Percentiles rank a stretch among this genome's conserved stretches.
These are phyloP conservation scores for Clarias platycephalus DNA, from an alignment of 2,797 vertebrate species.

Conservation along the genomic window DNA sequence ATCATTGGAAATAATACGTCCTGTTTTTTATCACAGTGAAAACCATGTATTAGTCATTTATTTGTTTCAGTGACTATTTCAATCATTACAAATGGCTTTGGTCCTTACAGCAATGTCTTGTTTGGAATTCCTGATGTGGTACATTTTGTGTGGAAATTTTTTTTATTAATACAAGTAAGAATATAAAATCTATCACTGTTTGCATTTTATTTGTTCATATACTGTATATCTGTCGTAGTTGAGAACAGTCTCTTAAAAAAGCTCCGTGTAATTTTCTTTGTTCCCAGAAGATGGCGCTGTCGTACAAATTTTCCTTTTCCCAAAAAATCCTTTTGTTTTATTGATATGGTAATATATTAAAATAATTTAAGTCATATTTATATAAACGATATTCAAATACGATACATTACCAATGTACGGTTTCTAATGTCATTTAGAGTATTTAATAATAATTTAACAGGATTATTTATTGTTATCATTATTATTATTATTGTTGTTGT, in stretches of 20 bases:
- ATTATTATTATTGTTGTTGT: background rate
- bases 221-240: background rate
- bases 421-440: background rate
- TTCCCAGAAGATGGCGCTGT: constrained; percentile 16
- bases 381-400: background rate
- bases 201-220: background rate
- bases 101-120: background rate
- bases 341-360: background rate
- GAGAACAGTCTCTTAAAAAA: background rate
- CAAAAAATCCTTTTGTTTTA: background rate
- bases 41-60: background rate
- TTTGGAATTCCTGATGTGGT: background rate
- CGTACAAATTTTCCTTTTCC: background rate
- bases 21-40: background rate
- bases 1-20: background rate
- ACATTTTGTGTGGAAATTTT: background rate
- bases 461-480: background rate
- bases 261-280: background rate
- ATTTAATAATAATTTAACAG: background rate
- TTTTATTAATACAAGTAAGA: background rate
- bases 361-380: background rate
- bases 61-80: background rate
- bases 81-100: no score
- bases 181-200: background rate
- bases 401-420: background rate